Evolutionary conservation across 2,113 vertebrate genomes (phyloP).

Genomic region (Nanorana parkeri): DNA sequence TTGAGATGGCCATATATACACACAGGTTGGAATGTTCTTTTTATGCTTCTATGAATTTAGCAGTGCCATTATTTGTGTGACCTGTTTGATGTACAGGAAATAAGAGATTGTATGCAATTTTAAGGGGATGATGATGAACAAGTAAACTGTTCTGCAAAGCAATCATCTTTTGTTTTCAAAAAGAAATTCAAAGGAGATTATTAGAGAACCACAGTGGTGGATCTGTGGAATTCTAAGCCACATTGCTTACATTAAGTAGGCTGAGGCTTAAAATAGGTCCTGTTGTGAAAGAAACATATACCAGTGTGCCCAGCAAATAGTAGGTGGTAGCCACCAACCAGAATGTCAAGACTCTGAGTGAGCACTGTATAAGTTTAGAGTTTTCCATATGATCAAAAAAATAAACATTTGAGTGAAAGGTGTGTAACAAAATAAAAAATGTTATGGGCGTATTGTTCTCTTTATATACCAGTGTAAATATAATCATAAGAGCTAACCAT

Average conservation of each 20-base stretch:
- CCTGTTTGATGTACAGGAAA: constrained; percentile 34
- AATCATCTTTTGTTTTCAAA: background rate
- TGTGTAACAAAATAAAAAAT: no score
- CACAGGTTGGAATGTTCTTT: background rate
- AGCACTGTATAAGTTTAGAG: background rate
- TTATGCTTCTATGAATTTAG: background rate
- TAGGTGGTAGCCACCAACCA: background rate
- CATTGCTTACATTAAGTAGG: background rate
- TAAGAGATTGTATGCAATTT: constrained; percentile 24
- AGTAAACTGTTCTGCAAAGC: background rate
- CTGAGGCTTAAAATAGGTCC: background rate
- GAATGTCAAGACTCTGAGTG: background rate
- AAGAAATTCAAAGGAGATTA: constrained; percentile 14
- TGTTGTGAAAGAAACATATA: background rate
- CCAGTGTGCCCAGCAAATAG: constrained; percentile 3
- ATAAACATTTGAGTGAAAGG: background rate
- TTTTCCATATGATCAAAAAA: background rate
- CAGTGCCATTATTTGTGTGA: constrained; percentile 14
- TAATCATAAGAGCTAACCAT: no score
- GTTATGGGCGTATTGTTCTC: no score
- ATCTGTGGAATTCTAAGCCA: background rate
- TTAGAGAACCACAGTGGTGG: background rate
- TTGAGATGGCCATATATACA: background rate
- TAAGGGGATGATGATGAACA: constrained; percentile 7
- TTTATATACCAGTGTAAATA: no score